A percentile compares a stretch with the other conserved stretches of the same genome.
These are phyloP conservation scores for Leistus spinibarbis DNA, from an alignment of 2,888 invertebrate genomes.

Conservation along the genomic window DNA sequence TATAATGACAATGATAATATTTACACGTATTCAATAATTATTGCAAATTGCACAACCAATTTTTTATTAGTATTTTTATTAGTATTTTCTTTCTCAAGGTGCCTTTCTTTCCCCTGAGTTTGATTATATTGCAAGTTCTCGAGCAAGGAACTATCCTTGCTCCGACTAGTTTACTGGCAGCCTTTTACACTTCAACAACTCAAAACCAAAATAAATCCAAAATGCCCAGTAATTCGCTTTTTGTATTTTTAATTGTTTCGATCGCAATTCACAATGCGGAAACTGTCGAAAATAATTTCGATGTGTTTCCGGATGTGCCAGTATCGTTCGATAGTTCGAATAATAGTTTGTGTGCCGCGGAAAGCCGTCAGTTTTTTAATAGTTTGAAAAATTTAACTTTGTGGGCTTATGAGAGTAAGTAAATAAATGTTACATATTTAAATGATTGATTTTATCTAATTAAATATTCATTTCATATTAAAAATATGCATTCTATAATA, in stretches of 20 bases:
- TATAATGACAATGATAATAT: too few species aligned
- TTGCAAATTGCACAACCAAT: too few species aligned
- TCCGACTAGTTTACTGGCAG: background rate
- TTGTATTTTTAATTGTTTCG: background rate
- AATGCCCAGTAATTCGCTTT: background rate
- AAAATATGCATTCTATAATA: too few species aligned
- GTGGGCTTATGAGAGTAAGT: conserved; percentile 66
- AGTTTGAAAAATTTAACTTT: conserved; percentile 61
- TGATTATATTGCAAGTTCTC: background rate
- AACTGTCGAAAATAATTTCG: background rate
- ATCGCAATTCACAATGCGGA: background rate
- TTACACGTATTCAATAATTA: too few species aligned
- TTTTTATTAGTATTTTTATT: too few species aligned
- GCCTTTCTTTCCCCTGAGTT: background rate
- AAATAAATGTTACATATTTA: conserved; percentile 12
- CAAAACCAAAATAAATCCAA: background rate
- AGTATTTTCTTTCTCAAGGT: background rate
- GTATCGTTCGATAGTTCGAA: conserved; percentile 45
- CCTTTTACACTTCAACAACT: background rate
- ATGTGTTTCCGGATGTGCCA: conserved; percentile 48
- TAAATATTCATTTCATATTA: conserved; percentile 1
- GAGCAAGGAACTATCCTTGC: too few species aligned
- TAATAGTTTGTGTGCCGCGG: conserved; percentile 46
- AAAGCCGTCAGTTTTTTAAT: conserved; percentile 47
- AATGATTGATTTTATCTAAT: background rate